These are phyloP conservation scores for Canis aureus DNA, from an alignment of 2,113 vertebrate genomes.

Conservation along the genomic window DNA sequence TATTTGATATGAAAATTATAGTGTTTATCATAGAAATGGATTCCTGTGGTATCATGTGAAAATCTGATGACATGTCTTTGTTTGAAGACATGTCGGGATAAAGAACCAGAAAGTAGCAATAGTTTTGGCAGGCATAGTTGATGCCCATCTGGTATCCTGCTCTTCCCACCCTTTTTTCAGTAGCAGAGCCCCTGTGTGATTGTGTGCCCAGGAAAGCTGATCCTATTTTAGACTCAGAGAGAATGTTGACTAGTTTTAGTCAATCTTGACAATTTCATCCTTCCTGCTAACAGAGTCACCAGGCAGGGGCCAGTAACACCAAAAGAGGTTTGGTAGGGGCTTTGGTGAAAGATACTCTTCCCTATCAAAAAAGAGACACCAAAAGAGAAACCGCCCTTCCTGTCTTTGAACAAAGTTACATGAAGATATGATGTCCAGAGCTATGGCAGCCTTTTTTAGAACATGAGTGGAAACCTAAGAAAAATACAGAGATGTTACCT, in stretches of 20 bases:
- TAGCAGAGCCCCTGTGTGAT: not conserved
- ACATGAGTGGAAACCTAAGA: not conserved
- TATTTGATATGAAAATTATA: conserved; percentile 40
- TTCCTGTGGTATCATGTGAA: not conserved
- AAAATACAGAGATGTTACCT: not conserved
- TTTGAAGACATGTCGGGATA: not conserved
- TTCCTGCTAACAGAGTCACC: not conserved
- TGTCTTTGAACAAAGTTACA: not conserved
- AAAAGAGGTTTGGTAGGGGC: not conserved
- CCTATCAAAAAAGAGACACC: not conserved
- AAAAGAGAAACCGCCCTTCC: not conserved
- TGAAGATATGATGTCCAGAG: not conserved
- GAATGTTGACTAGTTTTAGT: not conserved
- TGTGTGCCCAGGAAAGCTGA: not conserved
- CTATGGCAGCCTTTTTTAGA: not conserved
- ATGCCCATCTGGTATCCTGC: not conserved
- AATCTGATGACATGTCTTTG: not conserved
- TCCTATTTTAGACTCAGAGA: not conserved
- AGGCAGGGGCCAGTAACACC: not conserved
- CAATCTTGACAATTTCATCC: not conserved
- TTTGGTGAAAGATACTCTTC: not conserved
- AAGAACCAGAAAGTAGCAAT: not conserved
- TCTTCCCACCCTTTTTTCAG: not conserved
- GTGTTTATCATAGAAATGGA: conserved; percentile 23
- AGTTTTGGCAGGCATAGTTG: not conserved